These are phyloP conservation scores for Bombus pascuorum DNA, from an alignment of 1,140 invertebrate genomes.

Conservation along the genomic window DNA sequence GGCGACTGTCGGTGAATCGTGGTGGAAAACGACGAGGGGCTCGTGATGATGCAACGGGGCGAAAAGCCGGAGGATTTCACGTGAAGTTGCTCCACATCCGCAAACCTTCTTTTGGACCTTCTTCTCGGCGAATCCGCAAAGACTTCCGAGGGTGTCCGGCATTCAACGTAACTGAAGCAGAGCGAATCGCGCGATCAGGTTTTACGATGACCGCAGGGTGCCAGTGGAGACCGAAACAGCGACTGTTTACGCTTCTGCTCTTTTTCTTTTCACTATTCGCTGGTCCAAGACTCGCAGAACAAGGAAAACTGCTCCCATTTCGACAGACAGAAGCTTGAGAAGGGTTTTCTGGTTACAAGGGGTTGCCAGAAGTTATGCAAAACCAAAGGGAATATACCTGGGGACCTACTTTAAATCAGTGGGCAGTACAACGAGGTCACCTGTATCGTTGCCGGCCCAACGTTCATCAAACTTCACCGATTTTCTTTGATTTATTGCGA, in stretches of 20 bases:
- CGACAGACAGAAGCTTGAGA: conserved; percentile 25
- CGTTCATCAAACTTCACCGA: conserved; percentile 41
- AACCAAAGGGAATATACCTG: conserved; percentile 56
- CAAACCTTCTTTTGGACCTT: conserved; percentile 63
- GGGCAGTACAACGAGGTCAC: conserved; percentile 49
- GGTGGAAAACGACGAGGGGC: not conserved
- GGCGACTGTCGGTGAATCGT: not conserved
- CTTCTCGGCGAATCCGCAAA: conserved; percentile 54
- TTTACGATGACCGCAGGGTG: conserved; percentile 62
- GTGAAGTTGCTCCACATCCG: conserved; percentile 71
- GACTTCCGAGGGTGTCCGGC: conserved; percentile 68
- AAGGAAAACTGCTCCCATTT: not conserved
- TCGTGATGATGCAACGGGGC: not conserved
- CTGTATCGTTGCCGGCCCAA: conserved; percentile 19
- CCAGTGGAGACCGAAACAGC: conserved; percentile 12
- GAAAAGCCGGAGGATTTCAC: conserved; percentile 15
- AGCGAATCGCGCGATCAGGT: conserved; percentile 72
- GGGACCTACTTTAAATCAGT: conserved; percentile 30
- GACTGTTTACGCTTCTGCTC: conserved; percentile 33
- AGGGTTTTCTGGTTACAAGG: conserved; percentile 63
- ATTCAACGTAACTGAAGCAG: conserved; percentile 77
- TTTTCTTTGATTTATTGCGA: conserved; percentile 51
- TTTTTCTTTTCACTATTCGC: conserved; percentile 10
- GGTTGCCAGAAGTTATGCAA: conserved; percentile 73
- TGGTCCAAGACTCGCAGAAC: not conserved